Percentiles rank a stretch among this genome's conserved stretches.
These are phyloP conservation scores for Lasiommata megera DNA, from an alignment of 2,888 invertebrate genomes.

Conservation along the genomic window DNA sequence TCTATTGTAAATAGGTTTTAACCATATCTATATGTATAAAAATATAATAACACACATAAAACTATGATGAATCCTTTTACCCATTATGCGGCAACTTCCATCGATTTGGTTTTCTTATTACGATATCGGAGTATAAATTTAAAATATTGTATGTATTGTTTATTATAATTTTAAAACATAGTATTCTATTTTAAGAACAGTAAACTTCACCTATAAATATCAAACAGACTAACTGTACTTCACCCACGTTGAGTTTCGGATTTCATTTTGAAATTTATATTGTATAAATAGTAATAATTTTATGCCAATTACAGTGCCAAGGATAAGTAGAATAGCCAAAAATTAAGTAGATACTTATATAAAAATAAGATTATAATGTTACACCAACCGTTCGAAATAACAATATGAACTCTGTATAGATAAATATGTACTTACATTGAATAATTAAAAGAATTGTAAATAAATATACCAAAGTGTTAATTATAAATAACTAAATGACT, in stretches of 20 bases:
- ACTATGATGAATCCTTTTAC: neutral
- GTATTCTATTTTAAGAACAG: no score
- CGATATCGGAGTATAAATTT: no score
- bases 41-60: neutral
- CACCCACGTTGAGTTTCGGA: no score
- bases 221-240: no score
- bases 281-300: no score
- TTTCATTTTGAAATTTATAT: no score
- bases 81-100: neutral
- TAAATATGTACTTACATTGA: conserved; percentile 20
- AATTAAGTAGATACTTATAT: neutral
- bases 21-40: neutral
- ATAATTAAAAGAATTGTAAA: conserved; percentile 33
- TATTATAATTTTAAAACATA: no score
- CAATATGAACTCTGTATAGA: conserved; percentile 1
- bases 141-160: no score
- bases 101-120: no score
- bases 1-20: conserved; percentile 9
- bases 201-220: no score
- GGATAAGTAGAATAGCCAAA: neutral
- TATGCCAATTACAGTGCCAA: neutral
- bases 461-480: conserved; percentile 33
- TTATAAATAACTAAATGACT: conserved; percentile 21
- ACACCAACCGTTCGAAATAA: neutral
- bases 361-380: no score